Conservation (phyloP, 2,888 invertebrate genomes). For the Lysandra coridon region DNA sequence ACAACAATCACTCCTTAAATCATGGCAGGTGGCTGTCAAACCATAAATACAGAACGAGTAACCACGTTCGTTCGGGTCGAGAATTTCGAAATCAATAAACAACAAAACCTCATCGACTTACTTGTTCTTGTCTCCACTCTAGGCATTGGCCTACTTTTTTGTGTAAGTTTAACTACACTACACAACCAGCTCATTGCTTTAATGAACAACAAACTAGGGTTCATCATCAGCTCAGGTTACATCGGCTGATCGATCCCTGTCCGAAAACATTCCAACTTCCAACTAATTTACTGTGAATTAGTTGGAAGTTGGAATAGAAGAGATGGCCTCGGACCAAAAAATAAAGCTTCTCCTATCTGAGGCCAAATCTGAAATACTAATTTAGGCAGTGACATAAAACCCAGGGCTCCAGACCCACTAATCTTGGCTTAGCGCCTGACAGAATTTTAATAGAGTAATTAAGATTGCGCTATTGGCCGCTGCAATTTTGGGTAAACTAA, state of each 20-base stretch:
- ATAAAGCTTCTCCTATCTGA: background rate
- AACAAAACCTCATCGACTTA: constrained; percentile 3
- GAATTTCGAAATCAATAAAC: constrained; percentile 18
- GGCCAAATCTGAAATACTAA: background rate
- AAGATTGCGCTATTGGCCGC: constrained; percentile 14
- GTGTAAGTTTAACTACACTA: background rate
- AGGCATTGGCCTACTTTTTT: constrained; percentile 14
- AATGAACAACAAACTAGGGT: background rate
- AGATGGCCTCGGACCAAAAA: background rate
- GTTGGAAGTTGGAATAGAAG: background rate
- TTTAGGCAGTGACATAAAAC: background rate
- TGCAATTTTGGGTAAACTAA: background rate
- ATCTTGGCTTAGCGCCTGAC: background rate
- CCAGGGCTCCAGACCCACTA: background rate
- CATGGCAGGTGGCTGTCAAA: constrained; percentile 12
- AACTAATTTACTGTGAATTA: background rate
- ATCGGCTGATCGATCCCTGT: background rate
- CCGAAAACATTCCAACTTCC: background rate
- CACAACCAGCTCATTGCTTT: background rate
- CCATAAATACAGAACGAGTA: constrained; percentile 17
- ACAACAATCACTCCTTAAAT: constrained; percentile 6
- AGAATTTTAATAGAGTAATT: constrained; percentile 10
- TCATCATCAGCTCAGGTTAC: background rate
- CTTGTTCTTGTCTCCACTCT: constrained; percentile 11
- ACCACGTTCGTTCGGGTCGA: constrained; percentile 16